Percentiles rank a stretch among this genome's conserved stretches.
phyloP scores from a whole-genome alignment of 2,888 invertebrate species.

The Phaedon cochleariae region DNA sequence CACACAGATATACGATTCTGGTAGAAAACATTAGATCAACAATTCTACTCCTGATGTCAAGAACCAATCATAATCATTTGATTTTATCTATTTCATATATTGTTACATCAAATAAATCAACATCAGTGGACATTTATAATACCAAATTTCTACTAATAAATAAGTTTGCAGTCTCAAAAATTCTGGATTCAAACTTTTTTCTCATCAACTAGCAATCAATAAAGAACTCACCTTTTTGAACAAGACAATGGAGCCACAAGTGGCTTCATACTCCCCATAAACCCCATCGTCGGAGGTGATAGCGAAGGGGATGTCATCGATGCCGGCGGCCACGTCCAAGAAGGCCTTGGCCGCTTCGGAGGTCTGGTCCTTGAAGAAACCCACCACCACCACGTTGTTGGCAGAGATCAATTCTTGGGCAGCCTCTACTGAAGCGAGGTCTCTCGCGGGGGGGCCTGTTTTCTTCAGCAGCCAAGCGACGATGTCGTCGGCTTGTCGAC shows the following conservation, averaged over 20 bases:
- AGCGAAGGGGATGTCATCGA: constrained; percentile 91
- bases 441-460: constrained; percentile 93
- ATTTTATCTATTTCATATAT: too few relatives aligned
- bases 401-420: constrained; percentile 84
- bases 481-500: constrained; percentile 91
- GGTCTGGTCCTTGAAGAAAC: constrained; percentile 87
- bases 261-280: constrained; percentile 80
- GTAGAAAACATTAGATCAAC: too few relatives aligned
- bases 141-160: too few relatives aligned
- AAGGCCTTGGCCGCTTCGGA: constrained; percentile 85
- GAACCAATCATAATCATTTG: too few relatives aligned
- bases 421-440: constrained; percentile 79
- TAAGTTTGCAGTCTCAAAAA: too few relatives aligned
- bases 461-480: constrained; percentile 95
- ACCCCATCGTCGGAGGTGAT: constrained; percentile 83
- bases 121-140: too few relatives aligned
- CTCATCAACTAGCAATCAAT: too few relatives aligned
- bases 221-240: constrained; percentile 91
- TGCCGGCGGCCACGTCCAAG: constrained; percentile 77
- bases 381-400: constrained; percentile 84
- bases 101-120: too few relatives aligned
- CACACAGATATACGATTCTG: too few relatives aligned
- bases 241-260: constrained; percentile 82
- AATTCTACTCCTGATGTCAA: too few relatives aligned
- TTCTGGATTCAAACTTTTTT: too few relatives aligned